Evolutionary conservation across 2,113 vertebrate species (phyloP).

Genomic region (Uria aalge): DNA sequence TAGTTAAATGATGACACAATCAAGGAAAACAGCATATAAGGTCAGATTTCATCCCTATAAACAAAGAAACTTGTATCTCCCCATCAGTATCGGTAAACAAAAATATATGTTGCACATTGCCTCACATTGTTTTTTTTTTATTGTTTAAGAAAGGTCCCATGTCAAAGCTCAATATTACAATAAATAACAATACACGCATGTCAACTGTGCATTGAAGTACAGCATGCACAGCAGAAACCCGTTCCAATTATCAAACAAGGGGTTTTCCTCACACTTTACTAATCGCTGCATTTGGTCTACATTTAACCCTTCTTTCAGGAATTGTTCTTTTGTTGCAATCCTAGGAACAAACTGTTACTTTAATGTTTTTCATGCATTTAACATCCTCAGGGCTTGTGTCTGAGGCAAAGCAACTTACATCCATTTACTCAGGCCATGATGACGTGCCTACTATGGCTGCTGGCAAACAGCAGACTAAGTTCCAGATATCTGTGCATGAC

Average conservation of each 20-base stretch:
- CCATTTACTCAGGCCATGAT: neutral
- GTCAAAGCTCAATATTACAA: neutral
- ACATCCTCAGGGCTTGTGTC: neutral
- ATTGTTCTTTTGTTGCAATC: neutral
- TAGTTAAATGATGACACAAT: neutral
- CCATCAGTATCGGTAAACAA: neutral
- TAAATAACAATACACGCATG: neutral
- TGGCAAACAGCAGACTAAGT: neutral
- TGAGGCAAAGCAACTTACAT: neutral
- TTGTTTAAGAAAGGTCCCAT: neutral
- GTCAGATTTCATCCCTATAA: neutral
- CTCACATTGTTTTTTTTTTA: neutral
- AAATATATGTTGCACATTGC: neutral
- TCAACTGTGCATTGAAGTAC: neutral
- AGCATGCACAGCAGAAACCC: neutral
- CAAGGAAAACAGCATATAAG: neutral
- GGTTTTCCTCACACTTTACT: neutral
- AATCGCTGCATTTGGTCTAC: neutral
- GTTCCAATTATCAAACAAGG: neutral
- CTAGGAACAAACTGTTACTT: neutral
- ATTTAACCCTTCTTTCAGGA: neutral
- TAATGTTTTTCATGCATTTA: neutral
- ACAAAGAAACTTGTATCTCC: neutral
- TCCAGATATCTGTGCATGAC: accelerated
- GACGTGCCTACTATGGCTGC: neutral